Evolutionary conservation across 2,888 invertebrate species (phyloP).

Genomic region (Nasonia oneida): DNA sequence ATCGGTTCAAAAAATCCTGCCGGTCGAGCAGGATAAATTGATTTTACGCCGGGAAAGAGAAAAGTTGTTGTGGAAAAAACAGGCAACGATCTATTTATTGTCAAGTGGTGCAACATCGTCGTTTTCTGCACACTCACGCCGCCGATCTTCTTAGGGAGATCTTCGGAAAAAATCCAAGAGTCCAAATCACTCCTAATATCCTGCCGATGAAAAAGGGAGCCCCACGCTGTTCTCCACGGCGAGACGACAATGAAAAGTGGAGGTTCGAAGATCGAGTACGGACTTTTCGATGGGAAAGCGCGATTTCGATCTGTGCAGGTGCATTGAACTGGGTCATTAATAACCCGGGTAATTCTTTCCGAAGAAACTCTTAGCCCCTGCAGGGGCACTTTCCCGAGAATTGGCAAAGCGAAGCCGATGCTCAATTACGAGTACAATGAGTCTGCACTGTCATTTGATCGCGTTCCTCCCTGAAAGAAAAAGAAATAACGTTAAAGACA

Average conservation of each 20-base stretch:
- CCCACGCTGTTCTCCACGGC: constrained; percentile 42
- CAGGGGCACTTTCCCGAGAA: constrained; percentile 38
- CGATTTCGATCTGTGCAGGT: constrained; percentile 59
- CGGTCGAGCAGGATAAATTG: neutral
- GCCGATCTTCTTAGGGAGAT: constrained; percentile 3
- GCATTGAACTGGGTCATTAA: constrained; percentile 66
- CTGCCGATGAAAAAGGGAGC: constrained; percentile 17
- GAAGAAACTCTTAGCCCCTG: constrained; percentile 60
- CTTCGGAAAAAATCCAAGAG: constrained; percentile 24
- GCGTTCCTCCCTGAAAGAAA: neutral
- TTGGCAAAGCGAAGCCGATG: constrained; percentile 49
- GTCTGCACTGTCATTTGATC: constrained; percentile 66
- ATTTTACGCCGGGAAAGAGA: neutral
- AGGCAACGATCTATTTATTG: neutral
- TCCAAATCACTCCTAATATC: constrained; percentile 57
- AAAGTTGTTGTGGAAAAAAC: neutral
- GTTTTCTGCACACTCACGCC: constrained; percentile 44
- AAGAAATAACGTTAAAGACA: neutral
- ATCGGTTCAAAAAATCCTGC: neutral
- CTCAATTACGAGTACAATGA: constrained; percentile 58
- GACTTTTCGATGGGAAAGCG: constrained; percentile 60
- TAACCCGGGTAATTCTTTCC: constrained; percentile 68
- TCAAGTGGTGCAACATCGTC: constrained; percentile 20
- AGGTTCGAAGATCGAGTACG: constrained; percentile 51
- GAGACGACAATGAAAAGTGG: constrained; percentile 63